Evolutionary conservation across 92 coral and sea anemone genomes (phyloP).

Genomic region (Desmophyllum pertusum): DNA sequence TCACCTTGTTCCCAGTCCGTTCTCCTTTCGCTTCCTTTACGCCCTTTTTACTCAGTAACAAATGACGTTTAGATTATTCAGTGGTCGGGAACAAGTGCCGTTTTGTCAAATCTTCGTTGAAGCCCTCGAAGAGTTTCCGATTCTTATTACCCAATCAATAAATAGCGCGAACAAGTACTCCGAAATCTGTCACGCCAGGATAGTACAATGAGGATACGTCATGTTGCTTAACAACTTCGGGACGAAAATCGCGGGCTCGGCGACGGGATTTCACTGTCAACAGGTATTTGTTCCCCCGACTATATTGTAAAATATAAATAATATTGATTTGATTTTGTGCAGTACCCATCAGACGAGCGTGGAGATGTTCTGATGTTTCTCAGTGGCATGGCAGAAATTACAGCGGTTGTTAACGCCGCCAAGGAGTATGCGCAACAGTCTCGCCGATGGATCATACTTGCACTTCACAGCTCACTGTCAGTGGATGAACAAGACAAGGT

Average conservation of each 20-base stretch:
- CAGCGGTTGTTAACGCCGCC: conserved; percentile 97
- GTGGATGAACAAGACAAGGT: conserved; percentile 99
- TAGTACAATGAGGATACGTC: too few species aligned
- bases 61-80: background rate
- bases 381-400: conserved; percentile 97
- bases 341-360: conserved; percentile 91
- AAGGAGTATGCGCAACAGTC: conserved; percentile 97
- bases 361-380: conserved; percentile 92
- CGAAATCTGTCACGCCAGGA: too few species aligned
- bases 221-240: too few species aligned
- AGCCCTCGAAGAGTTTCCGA: too few species aligned
- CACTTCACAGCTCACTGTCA: conserved; percentile 97
- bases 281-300: too few species aligned
- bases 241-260: too few species aligned
- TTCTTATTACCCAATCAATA: too few species aligned
- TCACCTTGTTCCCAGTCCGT: background rate
- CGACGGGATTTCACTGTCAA: too few species aligned
- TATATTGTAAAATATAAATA: background rate
- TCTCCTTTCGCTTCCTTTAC: background rate
- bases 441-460: conserved; percentile 92
- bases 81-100: too few species aligned
- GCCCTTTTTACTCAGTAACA: background rate
- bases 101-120: too few species aligned
- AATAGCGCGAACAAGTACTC: too few species aligned
- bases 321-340: background rate